Evolutionary conservation across 2,113 vertebrate genomes (phyloP), one percentile per base, ranked within the genome.

Genomic region (Phainopepla nitens): DNA sequence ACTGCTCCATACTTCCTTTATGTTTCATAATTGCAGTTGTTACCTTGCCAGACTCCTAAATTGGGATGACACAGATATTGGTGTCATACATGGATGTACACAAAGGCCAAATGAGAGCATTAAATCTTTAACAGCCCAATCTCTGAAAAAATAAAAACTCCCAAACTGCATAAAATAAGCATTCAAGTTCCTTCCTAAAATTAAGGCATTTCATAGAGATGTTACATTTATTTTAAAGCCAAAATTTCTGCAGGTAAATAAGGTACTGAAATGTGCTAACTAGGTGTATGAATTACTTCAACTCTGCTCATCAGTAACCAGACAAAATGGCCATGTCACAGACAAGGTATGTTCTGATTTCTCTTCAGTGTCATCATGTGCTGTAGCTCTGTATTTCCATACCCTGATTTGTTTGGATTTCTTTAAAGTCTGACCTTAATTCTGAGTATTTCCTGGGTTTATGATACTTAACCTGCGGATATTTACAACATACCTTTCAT

Each of bases 361-460:
- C 54, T 27, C 19, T 78, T 61, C 36, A 27, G n/a, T 21, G 78
- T 61, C 54, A 39, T 42, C n/a, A 7, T 3, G 50, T n/a, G 42
- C 70, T 82, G 8, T 14, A 90, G 73, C 53, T 27, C 8, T 69
- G 18, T 35, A 54, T 44, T 93, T 96, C 84, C 56, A 86, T 45
- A 45, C 18, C 23, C 39, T n/a, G 10, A 47, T 72, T 70, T 57
- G 35, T 66, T 53, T 71, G 56, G 51, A 71, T 84, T 92, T 92
- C 66, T 66, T 78, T 89, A 35, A 94, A 82, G 29, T 81, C 69
- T 78, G 83, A 93, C 87, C 71, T 86, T 90, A 90, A 90, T 78
- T 83, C 86, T 0, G 1, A 71, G 58, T 73, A 92, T 57, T 88
- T 93, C 76, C 56, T 69, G 60, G 64, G 31, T 92, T 88, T 93